Percentiles rank a stretch among this genome's conserved stretches.
Conservation (phyloP, 2,888 invertebrate species). For the Brachyptera putata region DNA sequence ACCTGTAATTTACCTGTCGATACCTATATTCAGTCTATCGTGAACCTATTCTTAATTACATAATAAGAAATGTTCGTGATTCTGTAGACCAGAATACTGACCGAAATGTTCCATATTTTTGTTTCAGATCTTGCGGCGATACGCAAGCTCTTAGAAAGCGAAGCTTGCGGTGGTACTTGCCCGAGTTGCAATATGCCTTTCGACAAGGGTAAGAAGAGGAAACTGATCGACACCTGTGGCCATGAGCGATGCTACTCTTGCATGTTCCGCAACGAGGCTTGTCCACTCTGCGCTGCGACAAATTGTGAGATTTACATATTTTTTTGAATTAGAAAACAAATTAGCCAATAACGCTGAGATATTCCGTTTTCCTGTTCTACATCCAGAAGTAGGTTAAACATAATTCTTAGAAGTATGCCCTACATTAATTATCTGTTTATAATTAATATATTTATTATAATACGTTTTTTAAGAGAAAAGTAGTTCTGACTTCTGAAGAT, state of each 20-base stretch:
- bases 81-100: no score
- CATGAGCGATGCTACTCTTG: slow-evolving; percentile 95
- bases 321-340: not conserved
- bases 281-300: slow-evolving; percentile 70
- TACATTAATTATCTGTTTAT: no score
- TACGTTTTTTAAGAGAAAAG: no score
- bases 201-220: slow-evolving; percentile 93
- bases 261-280: slow-evolving; percentile 87
- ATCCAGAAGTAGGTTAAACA: no score
- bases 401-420: no score
- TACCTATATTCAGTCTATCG: no score
- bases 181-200: slow-evolving; percentile 90
- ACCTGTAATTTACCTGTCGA: no score
- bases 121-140: slow-evolving; percentile 84
- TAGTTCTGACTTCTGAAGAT: not conserved
- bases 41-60: no score
- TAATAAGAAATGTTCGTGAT: no score
- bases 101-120: no score
- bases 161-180: slow-evolving; percentile 58
- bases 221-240: slow-evolving; percentile 91
- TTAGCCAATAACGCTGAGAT: not conserved
- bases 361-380: no score
- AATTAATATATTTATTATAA: no score
- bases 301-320: not conserved
- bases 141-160: slow-evolving; percentile 71